Base-by-base conservation (phyloP, 2,888 invertebrate species). In the Drosophila mulleri region DNA sequence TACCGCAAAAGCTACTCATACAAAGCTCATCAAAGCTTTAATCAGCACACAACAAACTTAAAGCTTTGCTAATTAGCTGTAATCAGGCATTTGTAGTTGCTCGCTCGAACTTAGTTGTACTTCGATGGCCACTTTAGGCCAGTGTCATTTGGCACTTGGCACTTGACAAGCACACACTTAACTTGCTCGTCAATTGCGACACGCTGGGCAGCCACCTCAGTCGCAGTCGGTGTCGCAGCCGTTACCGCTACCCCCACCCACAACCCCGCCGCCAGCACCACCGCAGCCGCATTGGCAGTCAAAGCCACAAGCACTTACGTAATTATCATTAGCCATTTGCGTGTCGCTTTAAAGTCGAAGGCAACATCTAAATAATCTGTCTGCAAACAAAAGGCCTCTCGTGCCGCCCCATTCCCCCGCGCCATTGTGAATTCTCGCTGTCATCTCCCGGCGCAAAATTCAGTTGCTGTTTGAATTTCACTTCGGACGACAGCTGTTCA, bases 301-400 rank as follows among this genome's bases (percentile, higher is more conserved):
- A 50, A 50, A 35, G 50, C 50, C 41, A 48, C 26, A 54, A 59
- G 23, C 54, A 62, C 72, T 80, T 71, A 56, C 57, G 83, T 79
- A 79, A 85, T 88, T 79, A 88, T 82, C 74, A 70, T 72, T 74
- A 74, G 77, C 61, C 85, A 82, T 70, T 83, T 88, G 88, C 86
- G 83, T 88, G 86, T 80, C 80, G 37, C 76, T 76, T 76, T 80
- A 80, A 80, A 77, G 75, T 71, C 75, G 54, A 50, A 66, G 63
- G 69, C 69, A 78, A 75, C 66, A 70, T 58, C 76, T 41, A 58
- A 58, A 67, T 77, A 76, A 78, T 75, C 75, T 67, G 67, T 75
- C 23, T 54, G 50, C 68, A 88, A 88, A 81, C 84, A 83, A 70
- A 69, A 61, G 58, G 32, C 53, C 53, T 1, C 16, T 14, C 8